These are phyloP conservation scores for Omphaloscelis lunosa DNA, from an alignment of 2,888 invertebrate species.

Conservation along the genomic window DNA sequence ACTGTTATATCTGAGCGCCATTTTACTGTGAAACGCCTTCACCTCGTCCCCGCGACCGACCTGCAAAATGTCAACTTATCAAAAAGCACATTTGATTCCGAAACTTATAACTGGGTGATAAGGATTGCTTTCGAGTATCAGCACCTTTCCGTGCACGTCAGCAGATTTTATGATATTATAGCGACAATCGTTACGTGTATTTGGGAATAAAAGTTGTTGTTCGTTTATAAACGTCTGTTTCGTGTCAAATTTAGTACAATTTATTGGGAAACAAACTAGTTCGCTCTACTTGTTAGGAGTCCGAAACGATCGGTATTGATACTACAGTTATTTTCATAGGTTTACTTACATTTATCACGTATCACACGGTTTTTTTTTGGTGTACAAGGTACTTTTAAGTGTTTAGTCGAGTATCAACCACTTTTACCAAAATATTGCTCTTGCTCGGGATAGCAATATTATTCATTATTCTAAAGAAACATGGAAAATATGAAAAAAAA, in stretches of 20 bases:
- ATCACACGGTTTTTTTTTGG: neutral
- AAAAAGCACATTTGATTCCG: slow-evolving; percentile 6
- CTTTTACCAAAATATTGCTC: neutral
- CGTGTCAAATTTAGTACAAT: slow-evolving; percentile 68
- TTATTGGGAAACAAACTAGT: slow-evolving; percentile 63
- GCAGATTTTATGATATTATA: slow-evolving; percentile 66
- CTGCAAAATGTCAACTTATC: slow-evolving; percentile 35
- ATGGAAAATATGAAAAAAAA: no score
- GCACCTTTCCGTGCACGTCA: slow-evolving; percentile 40
- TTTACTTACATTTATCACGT: slow-evolving; percentile 18
- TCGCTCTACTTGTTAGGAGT: slow-evolving; percentile 44
- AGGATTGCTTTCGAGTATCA: slow-evolving; percentile 27
- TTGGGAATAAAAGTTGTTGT: slow-evolving; percentile 70
- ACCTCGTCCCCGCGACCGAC: slow-evolving; percentile 58
- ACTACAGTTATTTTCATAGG: slow-evolving; percentile 34
- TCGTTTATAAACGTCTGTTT: slow-evolving; percentile 69
- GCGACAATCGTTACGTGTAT: slow-evolving; percentile 69
- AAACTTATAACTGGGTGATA: slow-evolving; percentile 22
- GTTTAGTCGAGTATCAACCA: neutral
- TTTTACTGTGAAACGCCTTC: slow-evolving; percentile 65
- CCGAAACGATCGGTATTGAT: slow-evolving; percentile 42
- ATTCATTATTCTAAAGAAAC: neutral
- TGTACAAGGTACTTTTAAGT: neutral
- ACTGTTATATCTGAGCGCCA: slow-evolving; percentile 59
- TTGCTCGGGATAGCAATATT: neutral